Evolutionary conservation across 1,140 invertebrate genomes (phyloP).

Genomic region (Leucophenga varia): DNA sequence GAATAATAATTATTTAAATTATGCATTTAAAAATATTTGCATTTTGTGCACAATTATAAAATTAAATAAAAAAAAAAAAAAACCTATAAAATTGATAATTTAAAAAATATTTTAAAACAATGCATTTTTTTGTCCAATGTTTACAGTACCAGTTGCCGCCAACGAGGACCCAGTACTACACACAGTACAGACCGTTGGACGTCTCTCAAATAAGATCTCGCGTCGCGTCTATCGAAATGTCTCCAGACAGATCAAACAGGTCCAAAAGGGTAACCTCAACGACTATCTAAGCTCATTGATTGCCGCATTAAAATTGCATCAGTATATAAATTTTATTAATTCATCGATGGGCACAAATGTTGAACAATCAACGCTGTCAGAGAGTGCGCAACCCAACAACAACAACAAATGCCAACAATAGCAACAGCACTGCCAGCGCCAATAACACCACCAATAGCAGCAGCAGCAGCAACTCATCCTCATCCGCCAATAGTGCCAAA

Average conservation of each 20-base stretch:
- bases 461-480: too few relatives aligned
- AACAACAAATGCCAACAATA: neutral
- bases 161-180: conserved; percentile 67
- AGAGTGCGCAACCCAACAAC: conserved; percentile 35
- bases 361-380: conserved; percentile 41
- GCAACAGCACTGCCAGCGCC: conserved; percentile 1
- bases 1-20: too few relatives aligned
- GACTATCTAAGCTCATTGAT: conserved; percentile 64
- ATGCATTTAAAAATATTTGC: too few relatives aligned
- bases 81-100: too few relatives aligned
- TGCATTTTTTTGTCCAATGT: neutral
- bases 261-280: conserved; percentile 63
- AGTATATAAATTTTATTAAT: conserved; percentile 59
- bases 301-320: conserved; percentile 65
- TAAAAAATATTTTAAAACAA: neutral
- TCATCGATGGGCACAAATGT: conserved; percentile 54
- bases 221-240: conserved; percentile 67
- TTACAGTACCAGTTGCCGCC: conserved; percentile 61
- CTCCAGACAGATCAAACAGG: conserved; percentile 61
- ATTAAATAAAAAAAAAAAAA: too few relatives aligned
- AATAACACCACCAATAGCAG: neutral
- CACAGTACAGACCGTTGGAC: conserved; percentile 69
- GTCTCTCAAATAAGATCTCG: conserved; percentile 69
- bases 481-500: too few relatives aligned
- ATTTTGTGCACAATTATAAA: neutral